Base-by-base conservation (phyloP, 1,140 invertebrate genomes). In the Cherax destructor region DNA sequence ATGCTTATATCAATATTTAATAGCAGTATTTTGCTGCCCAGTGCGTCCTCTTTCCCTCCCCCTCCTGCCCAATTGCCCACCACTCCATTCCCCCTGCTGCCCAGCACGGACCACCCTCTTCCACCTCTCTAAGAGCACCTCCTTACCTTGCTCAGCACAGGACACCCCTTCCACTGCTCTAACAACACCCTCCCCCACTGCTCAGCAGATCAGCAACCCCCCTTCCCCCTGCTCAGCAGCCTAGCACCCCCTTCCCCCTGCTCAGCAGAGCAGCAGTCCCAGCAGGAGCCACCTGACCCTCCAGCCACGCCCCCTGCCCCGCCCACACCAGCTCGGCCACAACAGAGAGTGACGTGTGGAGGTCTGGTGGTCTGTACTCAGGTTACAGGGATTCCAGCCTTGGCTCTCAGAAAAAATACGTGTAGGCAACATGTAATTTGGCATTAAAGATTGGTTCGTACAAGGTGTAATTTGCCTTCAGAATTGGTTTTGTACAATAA, bases 291-390 rank as follows among this genome's bases (percentile, higher is more conserved):
- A 83, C 80, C 80, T 83, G 80, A 83, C 52, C 49, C n/a, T 24
- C 21, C 30, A 24, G 74, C 84, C 84, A 72, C 84, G 84, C 84
- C 84, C 50, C 72, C 84, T 11, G 84, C 84, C 84, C 69, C 84
- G 69, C 84, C 84, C 84, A 47, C 61, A 52, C 41, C 84, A 86
- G 84, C 84, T 74, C 69, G 69, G 69, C 50, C 24, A 69, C 84
- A 86, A 86, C 69, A 50, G 69, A 50, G 56, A 86, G 84, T 86
- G 84, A 86, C 84, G 84, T 59, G 80, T 11, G 69, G 47, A 69
- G 84, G 65, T 69, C 84, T 76, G 21, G 84, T 74, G 84, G 84
- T 77, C 47, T 24, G n/a, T 52, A 10, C 84, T 86, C 84, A 77
- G 84, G 69, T 86, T 86, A 76, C 84, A 18, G 4, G n/a, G 52